Conservation (phyloP, 1,140 invertebrate genomes). For the Pristionchus pacificus region DNA sequence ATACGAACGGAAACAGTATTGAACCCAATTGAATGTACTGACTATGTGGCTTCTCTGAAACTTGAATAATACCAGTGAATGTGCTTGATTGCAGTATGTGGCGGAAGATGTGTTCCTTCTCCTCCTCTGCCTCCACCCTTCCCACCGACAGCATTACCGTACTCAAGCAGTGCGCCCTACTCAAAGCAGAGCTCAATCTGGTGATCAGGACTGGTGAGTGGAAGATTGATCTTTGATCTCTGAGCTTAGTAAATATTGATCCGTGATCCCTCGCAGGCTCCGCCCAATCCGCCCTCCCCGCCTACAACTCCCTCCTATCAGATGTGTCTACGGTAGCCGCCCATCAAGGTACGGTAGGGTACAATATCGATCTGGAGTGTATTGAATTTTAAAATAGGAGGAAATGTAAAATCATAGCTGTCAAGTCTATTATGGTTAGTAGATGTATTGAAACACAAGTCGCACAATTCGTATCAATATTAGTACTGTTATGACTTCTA, state of each 20-base stretch:
- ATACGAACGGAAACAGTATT: too few species aligned
- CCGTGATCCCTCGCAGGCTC: background rate
- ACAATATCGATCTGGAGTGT: background rate
- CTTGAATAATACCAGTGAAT: background rate
- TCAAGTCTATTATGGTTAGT: too few species aligned
- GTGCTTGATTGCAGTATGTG: constrained; percentile 15
- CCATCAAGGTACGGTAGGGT: constrained; percentile 20
- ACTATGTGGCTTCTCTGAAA: background rate
- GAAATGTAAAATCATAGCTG: too few species aligned
- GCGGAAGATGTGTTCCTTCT: constrained; percentile 29
- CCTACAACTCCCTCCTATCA: constrained; percentile 26
- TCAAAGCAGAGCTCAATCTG: constrained; percentile 19
- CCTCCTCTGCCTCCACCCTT: constrained; percentile 2
- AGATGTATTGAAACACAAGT: too few species aligned
- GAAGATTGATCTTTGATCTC: background rate
- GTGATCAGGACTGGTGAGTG: constrained; percentile 8
- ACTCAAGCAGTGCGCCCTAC: constrained; percentile 16
- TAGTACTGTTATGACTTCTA: too few species aligned
- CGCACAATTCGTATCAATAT: too few species aligned
- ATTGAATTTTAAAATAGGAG: too few species aligned
- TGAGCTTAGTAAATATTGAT: background rate
- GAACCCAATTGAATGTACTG: too few species aligned
- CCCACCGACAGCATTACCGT: constrained; percentile 2
- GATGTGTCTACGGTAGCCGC: constrained; percentile 22
- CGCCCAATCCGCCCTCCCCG: constrained; percentile 1